Evolutionary conservation across 35 echinoderm and acorn worm genomes (phyloP).

Genomic region (Patiria miniata): DNA sequence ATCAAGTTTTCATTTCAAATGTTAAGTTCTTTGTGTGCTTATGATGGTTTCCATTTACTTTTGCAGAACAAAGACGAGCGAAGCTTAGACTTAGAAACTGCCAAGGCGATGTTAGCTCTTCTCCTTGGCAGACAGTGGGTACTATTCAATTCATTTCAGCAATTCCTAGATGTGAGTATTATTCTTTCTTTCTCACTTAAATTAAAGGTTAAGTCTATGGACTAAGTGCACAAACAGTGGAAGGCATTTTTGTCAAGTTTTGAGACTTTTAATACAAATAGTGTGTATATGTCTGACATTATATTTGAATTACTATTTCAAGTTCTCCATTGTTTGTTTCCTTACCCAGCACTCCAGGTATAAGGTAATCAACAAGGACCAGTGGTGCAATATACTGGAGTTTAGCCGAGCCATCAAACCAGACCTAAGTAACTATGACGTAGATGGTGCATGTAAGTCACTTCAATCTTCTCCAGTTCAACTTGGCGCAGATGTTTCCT

Average conservation of each 20-base stretch:
- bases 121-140: conserved; percentile 88
- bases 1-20: too few species aligned
- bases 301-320: too few species aligned
- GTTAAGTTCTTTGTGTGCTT: too few species aligned
- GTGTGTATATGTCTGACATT: too few species aligned
- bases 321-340: too few species aligned
- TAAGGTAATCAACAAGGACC: conserved; percentile 95
- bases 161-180: conserved; percentile 71
- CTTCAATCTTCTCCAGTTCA: neutral
- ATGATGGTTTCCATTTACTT: too few species aligned
- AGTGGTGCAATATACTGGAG: conserved; percentile 99
- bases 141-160: conserved; percentile 83
- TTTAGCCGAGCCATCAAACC: conserved; percentile 90
- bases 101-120: conserved; percentile 79
- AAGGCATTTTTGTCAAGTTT: too few species aligned
- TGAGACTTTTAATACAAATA: too few species aligned
- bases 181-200: neutral
- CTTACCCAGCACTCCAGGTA: conserved; percentile 64
- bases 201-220: too few species aligned
- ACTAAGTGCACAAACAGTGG: too few species aligned
- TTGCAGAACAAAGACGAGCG: conserved; percentile 89
- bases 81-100: conserved; percentile 80
- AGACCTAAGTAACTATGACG: conserved; percentile 97
- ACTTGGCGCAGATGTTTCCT: neutral
- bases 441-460: conserved; percentile 97